Conservation (phyloP, 2,888 invertebrate genomes). For the Cosmorhoe ocellata region DNA sequence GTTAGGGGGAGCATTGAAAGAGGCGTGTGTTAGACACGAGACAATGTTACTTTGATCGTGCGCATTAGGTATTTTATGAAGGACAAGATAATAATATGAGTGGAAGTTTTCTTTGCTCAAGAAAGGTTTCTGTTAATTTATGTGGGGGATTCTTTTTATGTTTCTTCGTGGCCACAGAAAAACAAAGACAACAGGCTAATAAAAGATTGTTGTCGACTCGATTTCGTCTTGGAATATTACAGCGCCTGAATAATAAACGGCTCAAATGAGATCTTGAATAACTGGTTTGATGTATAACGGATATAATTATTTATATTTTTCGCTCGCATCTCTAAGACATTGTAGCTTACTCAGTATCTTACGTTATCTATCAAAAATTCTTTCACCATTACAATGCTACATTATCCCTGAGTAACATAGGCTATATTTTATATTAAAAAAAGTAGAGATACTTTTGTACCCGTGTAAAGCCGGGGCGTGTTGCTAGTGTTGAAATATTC, state of each 20-base stretch:
- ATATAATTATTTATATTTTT: slow-evolving; percentile 7
- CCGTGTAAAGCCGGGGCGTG: too few species aligned
- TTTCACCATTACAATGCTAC: too few species aligned
- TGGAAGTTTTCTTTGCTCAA: slow-evolving; percentile 35
- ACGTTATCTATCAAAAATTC: too few species aligned
- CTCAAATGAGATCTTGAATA: slow-evolving; percentile 10
- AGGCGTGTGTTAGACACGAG: slow-evolving; percentile 61
- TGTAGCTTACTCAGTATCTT: too few species aligned
- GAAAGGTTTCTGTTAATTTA: slow-evolving; percentile 17
- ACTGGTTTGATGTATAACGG: slow-evolving; percentile 23
- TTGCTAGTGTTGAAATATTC: too few species aligned
- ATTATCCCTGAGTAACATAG: too few species aligned
- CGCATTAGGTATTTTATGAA: slow-evolving; percentile 50
- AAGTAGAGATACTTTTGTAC: too few species aligned
- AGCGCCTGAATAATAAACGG: slow-evolving; percentile 9
- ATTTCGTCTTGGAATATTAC: slow-evolving; percentile 17
- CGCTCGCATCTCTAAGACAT: too few species aligned
- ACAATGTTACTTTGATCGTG: slow-evolving; percentile 58
- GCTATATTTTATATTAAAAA: too few species aligned
- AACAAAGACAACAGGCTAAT: slow-evolving; percentile 16
- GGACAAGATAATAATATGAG: slow-evolving; percentile 38
- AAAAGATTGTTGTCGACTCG: slow-evolving; percentile 3
- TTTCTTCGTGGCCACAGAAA: slow-evolving; percentile 2
- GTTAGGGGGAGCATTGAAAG: slow-evolving; percentile 49
- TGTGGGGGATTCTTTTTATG: slow-evolving; percentile 14